Evolutionary conservation across 2,888 invertebrate species (phyloP), one percentile per base, ranked within the genome.

Genomic region (Hoplodrina blanda): DNA sequence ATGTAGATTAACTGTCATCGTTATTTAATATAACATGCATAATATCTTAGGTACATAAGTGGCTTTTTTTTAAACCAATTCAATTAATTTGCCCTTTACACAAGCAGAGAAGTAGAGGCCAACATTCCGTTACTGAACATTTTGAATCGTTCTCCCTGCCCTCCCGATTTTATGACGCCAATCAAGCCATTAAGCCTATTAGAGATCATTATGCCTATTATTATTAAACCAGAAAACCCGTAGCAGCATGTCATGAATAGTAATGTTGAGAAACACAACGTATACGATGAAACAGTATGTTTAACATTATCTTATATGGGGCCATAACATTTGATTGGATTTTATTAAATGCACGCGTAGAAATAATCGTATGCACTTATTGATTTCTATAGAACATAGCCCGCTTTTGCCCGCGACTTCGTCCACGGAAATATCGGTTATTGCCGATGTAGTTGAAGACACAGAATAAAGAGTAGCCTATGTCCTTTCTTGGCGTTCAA

Each of bases 101-200:
- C 82, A 80, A 83, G 77, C 73, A 67, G 56, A 67, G 63, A 68
- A 83, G 77, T 74, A 67, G 56, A 67, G 63, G 69, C 70, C 62
- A 68, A 66, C 61, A 65, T 65, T 61, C 61, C 60, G 69, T 73
- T 64, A 59, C 61, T 49, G 57, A 70, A 33, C 62, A 73, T 72
- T 80, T 74, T 53, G 37, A 60, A 61, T 68, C 60, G 41, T 62
- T 55, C 69, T 69, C 71, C 76, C 70, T 85, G 79, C 86, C 86
- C 87, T 87, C 80, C 85, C 74, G 87, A 89, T 92, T 93, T 93
- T 93, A 94, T 88, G 91, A 91, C 89, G 88, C 89, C 91, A 91
- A 94, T 94, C 91, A 93, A 89, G 81, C 89, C 83, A 92, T 93
- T 93, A 93, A 83, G 80, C 90, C 90, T 91, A 93, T 93, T 93